Evolutionary conservation across 2,888 invertebrate genomes (phyloP), one percentile per base, ranked within the genome.

Genomic region (Stenotaenia linearis): DNA sequence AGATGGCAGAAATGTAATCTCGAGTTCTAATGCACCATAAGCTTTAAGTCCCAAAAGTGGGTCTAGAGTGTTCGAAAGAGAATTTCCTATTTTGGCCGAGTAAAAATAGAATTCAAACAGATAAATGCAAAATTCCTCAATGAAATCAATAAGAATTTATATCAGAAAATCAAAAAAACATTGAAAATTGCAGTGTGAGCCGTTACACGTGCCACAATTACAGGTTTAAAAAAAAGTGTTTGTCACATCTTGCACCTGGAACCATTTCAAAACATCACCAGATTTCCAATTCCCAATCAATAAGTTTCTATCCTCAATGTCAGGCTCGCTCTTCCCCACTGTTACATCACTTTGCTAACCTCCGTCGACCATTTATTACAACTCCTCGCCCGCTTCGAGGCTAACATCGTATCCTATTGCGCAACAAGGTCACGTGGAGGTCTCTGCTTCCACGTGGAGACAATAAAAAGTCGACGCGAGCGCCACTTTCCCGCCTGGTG

Each of bases 351-450:
- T n/a, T 4, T 37, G 2, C 4, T 1, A 1, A 56, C 18, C 23
- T 2, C n/a, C n/a, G n/a, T n/a, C n/a, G n/a, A n/a, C n/a, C n/a
- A n/a, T 18, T 21, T 18, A 6, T 5, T 15, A 50, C 50, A 15
- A 1, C 1, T 3, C 9, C 3, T 9, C 9, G 5, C 37, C 37
- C 9, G 9, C 15, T 56, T 56, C 18, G 56, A 56, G 56, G 56
- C 56, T 56, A 56, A 56, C 7, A 2, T 1, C 2, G 56, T 56
- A n/a, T 45, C 45, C 18, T 56, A 56, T 56, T 56, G 56, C 56
- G 56, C 56, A 56, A 56, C 56, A 56, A 56, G 56, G 56, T 56
- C 56, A 56, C 56, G 56, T 56, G 56, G 56, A 56, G 56, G 56
- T 56, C 56, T 56, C n/a, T 1, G 18, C 56, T 56, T 56, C 56